Evolutionary conservation across 1,140 invertebrate species (phyloP), one percentile per base, ranked within the genome.

Genomic region (Aphelenchoides fujianensis): DNA sequence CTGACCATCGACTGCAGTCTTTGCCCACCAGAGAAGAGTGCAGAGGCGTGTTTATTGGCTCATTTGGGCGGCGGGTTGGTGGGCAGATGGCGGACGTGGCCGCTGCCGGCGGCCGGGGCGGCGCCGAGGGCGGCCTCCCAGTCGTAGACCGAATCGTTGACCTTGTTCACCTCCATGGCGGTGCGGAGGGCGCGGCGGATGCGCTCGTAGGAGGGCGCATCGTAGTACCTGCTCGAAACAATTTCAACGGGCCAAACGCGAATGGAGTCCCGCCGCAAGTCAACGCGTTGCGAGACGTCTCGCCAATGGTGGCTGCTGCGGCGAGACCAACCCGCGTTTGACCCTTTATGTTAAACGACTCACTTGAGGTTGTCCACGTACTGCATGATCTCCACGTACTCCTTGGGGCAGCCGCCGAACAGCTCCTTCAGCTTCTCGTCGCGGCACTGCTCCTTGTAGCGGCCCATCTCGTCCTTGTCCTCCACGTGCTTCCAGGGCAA

Each of bases 401-500:
- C 73, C 37, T 69, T 66, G 16, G 73, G 73, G 64, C 73, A 74
- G 16, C 73, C 61, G 35, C 36, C 62, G 31, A 74, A 72, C 19
- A 74, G 35, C 7, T 77, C 34, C 35, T 74, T 63, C 0, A 68
- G 35, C 7, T 30, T 16, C 53, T 53, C 57, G 3, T 30, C 19
- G 31, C 72, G 70, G 57, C 72, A 74, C 23, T 31, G 62, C n/a
- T 67, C 74, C 16, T 35, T 71, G 35, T 41, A 73, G 5, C 35
- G 35, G 1, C 70, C 70, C n/a, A 72, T 37, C 59, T 72, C 71
- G 27, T 73, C 70, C 28, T 34, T 69, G 52, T 67, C 28, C 32
- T 71, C 71, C 3, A 72, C 27, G 23, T 37, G n/a, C 34, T 73
- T 72, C 71, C 71, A 72, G 31, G 71, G 71, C 48, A 72, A 73